These are phyloP conservation scores for Chiloscyllium punctatum DNA, from an alignment of 2,797 vertebrate species.

Conservation along the genomic window DNA sequence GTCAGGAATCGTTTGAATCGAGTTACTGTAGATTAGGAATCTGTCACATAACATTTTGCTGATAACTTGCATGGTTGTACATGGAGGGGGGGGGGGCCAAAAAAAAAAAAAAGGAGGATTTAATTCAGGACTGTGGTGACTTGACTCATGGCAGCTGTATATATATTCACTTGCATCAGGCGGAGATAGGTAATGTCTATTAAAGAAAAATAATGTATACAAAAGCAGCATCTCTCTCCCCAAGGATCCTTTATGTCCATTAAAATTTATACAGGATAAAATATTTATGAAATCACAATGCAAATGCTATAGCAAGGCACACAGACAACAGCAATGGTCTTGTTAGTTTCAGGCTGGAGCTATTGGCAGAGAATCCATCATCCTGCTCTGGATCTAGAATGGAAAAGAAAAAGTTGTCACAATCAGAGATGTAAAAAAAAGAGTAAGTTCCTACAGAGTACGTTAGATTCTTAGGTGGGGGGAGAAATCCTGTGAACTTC, in stretches of 20 bases:
- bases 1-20: not conserved
- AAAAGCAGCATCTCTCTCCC: not conserved
- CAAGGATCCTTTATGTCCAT: not conserved
- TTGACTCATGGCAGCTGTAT: not conserved
- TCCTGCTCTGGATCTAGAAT: not conserved
- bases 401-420: not conserved
- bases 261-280: not conserved
- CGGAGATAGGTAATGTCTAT: not conserved
- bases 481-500: no score
- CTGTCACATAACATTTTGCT: not conserved
- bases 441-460: not conserved
- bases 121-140: not conserved
- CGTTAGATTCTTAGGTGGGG: no score
- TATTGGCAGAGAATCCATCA: not conserved
- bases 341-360: not conserved
- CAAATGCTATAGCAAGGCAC: not conserved
- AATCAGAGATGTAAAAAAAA: not conserved
- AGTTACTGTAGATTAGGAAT: not conserved
- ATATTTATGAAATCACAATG: not conserved
- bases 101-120: no score
- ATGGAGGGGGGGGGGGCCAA: no score
- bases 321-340: not conserved
- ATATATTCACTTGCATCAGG: not conserved
- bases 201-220: not conserved
- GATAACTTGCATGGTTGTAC: not conserved